Evolutionary conservation across 2,113 vertebrate genomes (phyloP).

Genomic region (Cercopithecus mona): DNA sequence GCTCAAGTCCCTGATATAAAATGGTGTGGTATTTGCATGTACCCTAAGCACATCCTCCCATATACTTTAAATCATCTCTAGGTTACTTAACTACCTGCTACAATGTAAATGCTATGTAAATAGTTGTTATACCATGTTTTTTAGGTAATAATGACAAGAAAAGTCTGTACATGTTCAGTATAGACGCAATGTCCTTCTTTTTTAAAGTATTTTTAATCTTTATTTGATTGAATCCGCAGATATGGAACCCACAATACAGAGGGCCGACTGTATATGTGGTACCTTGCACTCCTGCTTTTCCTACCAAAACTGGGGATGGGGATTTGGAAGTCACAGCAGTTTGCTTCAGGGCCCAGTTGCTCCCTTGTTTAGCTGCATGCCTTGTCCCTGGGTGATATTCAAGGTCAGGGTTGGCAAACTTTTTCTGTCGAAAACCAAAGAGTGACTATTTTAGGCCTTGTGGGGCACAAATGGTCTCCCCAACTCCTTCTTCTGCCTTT

Average conservation of each 20-base stretch:
- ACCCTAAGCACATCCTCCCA: background rate
- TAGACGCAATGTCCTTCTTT: background rate
- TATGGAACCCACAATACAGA: background rate
- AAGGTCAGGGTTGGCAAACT: background rate
- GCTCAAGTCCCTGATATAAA: background rate
- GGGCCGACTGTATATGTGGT: accelerated
- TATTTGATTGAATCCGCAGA: background rate
- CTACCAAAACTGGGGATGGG: background rate
- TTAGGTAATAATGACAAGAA: background rate
- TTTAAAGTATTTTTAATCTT: background rate
- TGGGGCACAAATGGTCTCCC: background rate
- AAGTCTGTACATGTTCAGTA: background rate
- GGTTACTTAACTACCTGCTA: background rate
- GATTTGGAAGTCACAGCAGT: background rate
- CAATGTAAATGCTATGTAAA: background rate
- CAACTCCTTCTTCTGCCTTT: background rate
- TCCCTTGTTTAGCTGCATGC: background rate
- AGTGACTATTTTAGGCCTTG: background rate
- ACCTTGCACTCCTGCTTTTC: background rate
- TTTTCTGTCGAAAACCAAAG: background rate
- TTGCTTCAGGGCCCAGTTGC: background rate
- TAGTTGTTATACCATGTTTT: background rate
- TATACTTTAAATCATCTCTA: background rate
- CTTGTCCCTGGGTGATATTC: background rate
- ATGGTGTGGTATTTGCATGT: background rate